Conservation (phyloP, 2,113 vertebrate genomes). For the Himantopus leucocephalus region DNA sequence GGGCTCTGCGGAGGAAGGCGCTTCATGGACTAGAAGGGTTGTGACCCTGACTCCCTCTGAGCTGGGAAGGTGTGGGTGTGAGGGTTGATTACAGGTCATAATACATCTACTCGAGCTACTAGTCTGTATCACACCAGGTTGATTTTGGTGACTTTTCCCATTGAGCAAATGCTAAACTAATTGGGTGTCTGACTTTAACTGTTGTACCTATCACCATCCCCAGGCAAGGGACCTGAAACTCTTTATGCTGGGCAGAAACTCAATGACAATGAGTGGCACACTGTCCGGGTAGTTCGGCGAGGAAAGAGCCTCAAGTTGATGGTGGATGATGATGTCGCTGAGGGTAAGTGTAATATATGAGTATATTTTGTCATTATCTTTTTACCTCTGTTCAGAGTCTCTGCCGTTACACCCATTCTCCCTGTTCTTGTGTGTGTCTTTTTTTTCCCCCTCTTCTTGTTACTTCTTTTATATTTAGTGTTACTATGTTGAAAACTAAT, state of each 20-base stretch:
- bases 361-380: neutral
- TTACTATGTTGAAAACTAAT: neutral
- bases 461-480: neutral
- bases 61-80: neutral
- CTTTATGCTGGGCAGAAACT: conserved; percentile 96
- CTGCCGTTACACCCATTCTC: rapidly evolving
- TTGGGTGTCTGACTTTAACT: conserved; percentile 34
- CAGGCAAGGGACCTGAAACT: conserved; percentile 97
- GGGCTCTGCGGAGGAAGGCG: neutral
- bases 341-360: conserved; percentile 77
- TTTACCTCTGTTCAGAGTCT: neutral
- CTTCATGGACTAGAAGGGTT: neutral
- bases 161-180: neutral
- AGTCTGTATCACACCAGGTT: conserved; percentile 65
- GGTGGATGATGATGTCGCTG: conserved; percentile 93
- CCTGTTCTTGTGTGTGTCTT: neutral
- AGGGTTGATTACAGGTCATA: neutral
- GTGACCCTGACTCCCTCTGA: neutral
- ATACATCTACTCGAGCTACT: neutral
- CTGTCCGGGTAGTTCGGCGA: conserved; percentile 89
- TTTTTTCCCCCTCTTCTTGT: neutral
- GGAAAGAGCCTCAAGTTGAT: conserved; percentile 92
- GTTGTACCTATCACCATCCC: conserved; percentile 38
- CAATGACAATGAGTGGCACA: conserved; percentile 98
- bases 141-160: conserved; percentile 50